Evolutionary conservation across 1,140 invertebrate genomes (phyloP), one percentile per base, ranked within the genome.

Genomic region (Holotrichia oblita): DNA sequence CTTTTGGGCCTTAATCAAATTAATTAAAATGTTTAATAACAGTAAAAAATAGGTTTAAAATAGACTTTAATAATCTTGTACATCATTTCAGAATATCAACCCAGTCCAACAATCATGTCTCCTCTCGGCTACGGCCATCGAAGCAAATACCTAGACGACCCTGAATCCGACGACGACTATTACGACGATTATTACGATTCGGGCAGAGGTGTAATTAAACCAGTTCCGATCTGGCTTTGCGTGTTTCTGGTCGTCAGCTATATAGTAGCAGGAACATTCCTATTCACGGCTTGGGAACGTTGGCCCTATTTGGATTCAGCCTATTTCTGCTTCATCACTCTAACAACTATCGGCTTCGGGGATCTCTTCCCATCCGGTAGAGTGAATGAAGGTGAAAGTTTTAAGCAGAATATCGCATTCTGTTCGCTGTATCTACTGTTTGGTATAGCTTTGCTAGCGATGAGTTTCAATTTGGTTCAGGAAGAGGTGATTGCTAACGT

Each of bases 391-490:
- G 84, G 87, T 55, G 85, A 85, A 17, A 85, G 88, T 41, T 82
- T 89, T 41, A 91, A 93, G 69, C 93, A 92, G 0, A 90, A 93
- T 81, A 90, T 94, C 80, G 96, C 97, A 0, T 91, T 99, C 20
- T 97, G 96, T 84, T 96, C 96, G 0, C 86, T 98, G 64, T 99
- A 99, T 89, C 89, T 99, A 77, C 89, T 99, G 12, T 98, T 98
- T 86, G 98, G 98, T 7, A 99, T 99, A 86, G 97, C 98, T 0
- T 89, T 99, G 40, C 87, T 99, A 75, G 98, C 98, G 22, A 99
- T 99, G 98, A 98, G 96, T 84, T 99, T 99, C 88, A 99, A 99
- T 89, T 90, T 99, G 80, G 97, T 99, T 22, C 96, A 97, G 87
- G 95, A 97, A 85, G 94, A 97, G 86, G 95, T 97, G 4, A 95